phyloP scores from a whole-genome alignment of 1,140 invertebrate genomes.

The Diabrotica virgifera region DNA sequence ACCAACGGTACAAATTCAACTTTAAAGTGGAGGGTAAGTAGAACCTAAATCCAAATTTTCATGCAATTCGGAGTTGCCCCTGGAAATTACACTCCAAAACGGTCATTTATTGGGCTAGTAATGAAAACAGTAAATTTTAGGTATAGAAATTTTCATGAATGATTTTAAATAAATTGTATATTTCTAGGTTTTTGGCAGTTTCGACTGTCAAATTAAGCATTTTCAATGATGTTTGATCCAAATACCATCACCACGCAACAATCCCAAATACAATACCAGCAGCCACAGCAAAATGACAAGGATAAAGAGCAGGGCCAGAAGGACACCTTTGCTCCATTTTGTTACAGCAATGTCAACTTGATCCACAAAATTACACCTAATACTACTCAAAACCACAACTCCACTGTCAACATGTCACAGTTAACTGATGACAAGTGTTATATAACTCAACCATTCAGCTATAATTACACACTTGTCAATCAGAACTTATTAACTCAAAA shows the following conservation, averaged over 20 bases:
- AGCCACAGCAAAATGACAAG: slow-evolving; percentile 36
- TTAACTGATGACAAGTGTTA: slow-evolving; percentile 64
- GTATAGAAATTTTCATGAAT: too few relatives aligned
- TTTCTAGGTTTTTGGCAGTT: neutral
- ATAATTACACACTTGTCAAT: slow-evolving; percentile 60
- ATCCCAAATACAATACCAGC: slow-evolving; percentile 43
- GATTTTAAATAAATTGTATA: too few relatives aligned
- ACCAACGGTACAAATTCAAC: too few relatives aligned
- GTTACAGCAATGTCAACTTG: slow-evolving; percentile 67
- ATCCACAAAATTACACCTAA: slow-evolving; percentile 57
- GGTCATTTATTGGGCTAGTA: too few relatives aligned
- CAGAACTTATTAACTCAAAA: slow-evolving; percentile 64
- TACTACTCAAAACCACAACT: slow-evolving; percentile 49
- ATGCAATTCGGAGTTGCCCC: too few relatives aligned
- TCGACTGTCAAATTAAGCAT: neutral
- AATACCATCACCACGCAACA: slow-evolving; percentile 46
- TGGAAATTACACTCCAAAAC: too few relatives aligned
- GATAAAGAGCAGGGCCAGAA: slow-evolving; percentile 40
- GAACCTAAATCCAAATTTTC: too few relatives aligned
- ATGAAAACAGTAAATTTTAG: too few relatives aligned
- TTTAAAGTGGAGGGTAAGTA: too few relatives aligned
- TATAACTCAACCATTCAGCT: slow-evolving; percentile 67
- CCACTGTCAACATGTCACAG: slow-evolving; percentile 63
- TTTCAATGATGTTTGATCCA: slow-evolving; percentile 45
- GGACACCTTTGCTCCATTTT: slow-evolving; percentile 62